Conservation (phyloP, 2,113 vertebrate species). For the Acanthochromis polyacanthus region DNA sequence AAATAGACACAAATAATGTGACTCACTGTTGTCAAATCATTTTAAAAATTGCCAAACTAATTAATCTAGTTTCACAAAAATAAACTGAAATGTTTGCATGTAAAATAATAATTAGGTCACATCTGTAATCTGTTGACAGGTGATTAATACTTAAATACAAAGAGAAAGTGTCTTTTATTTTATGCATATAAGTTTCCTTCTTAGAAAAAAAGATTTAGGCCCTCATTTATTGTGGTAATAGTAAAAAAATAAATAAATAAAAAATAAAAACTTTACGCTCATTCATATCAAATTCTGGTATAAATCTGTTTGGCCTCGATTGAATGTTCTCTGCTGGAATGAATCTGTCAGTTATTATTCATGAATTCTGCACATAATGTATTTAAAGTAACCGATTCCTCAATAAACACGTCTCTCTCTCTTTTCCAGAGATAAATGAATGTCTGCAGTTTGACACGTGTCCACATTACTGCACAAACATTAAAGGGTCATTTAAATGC, state of each 20-base stretch:
- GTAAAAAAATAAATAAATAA: background rate
- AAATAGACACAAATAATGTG: background rate
- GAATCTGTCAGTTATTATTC: background rate
- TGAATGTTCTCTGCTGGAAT: background rate
- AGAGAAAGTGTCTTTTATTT: too few relatives aligned
- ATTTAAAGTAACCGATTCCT: background rate
- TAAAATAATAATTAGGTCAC: background rate
- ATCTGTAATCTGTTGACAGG: background rate
- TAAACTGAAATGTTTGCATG: too few relatives aligned
- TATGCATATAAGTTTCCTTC: too few relatives aligned
- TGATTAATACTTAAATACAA: background rate
- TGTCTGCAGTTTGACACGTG: conserved; percentile 94
- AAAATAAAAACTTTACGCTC: too few relatives aligned
- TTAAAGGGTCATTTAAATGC: conserved; percentile 96
- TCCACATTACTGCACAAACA: conserved; percentile 93
- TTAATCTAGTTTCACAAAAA: too few relatives aligned
- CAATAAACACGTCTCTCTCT: conserved; percentile 12
- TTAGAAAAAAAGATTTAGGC: too few relatives aligned
- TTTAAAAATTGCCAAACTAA: too few relatives aligned
- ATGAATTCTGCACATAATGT: background rate
- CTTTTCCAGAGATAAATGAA: conserved; percentile 92
- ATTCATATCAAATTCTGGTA: background rate
- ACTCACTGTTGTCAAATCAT: background rate
- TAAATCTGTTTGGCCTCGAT: background rate
- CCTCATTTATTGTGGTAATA: background rate